Conservation (phyloP, 2,888 invertebrate genomes). For the Poecilobothrus nobilitatus region DNA sequence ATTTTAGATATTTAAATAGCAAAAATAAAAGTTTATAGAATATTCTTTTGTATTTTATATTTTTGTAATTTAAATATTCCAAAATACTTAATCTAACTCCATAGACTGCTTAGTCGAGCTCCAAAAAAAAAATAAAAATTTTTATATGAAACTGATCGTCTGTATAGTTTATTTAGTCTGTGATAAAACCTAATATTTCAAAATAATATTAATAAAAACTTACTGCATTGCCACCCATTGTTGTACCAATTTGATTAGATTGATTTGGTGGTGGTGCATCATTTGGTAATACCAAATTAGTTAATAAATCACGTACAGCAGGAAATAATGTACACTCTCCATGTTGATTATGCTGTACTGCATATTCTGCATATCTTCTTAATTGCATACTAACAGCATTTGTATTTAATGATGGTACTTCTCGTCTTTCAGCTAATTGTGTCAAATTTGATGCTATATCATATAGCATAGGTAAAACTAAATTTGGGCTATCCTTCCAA, state of each 20-base stretch:
- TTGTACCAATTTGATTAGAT: constrained; percentile 23
- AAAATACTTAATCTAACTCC: too few relatives aligned
- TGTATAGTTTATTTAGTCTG: too few relatives aligned
- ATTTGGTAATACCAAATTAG: constrained; percentile 72
- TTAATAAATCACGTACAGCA: constrained; percentile 78
- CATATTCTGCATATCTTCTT: constrained; percentile 67
- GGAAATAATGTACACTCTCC: constrained; percentile 88
- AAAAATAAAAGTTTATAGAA: too few relatives aligned
- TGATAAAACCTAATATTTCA: neutral
- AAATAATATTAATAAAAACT: constrained; percentile 12
- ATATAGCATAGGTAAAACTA: constrained; percentile 84
- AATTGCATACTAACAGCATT: constrained; percentile 57
- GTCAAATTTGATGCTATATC: constrained; percentile 80
- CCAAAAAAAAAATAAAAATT: too few relatives aligned
- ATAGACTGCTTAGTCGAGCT: too few relatives aligned
- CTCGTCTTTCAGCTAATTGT: constrained; percentile 76
- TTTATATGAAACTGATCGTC: too few relatives aligned
- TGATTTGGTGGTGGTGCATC: constrained; percentile 57
- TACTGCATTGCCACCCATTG: constrained; percentile 28
- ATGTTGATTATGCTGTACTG: constrained; percentile 51
- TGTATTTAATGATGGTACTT: constrained; percentile 51
- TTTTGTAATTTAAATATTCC: neutral
- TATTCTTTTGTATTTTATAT: too few relatives aligned
- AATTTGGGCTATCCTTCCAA: constrained; percentile 57
- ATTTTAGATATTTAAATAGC: too few relatives aligned